Evolutionary conservation across 2,797 vertebrate species (phyloP).

Genomic region (Hemibagrus guttatus): DNA sequence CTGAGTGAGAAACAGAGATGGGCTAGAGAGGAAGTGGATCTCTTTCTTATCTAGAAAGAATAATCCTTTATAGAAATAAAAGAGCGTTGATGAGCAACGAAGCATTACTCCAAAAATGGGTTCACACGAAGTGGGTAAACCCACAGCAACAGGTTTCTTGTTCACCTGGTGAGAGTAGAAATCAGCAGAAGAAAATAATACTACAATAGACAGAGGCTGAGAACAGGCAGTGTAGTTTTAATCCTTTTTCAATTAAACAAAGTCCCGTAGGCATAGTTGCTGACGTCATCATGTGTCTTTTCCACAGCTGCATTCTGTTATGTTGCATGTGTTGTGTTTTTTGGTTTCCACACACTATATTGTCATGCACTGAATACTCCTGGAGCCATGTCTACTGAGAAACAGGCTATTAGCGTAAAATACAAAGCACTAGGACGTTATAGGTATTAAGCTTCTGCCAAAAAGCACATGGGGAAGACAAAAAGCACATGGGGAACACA

Average conservation of each 20-base stretch:
- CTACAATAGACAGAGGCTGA: not conserved
- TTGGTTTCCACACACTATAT: slow-evolving; percentile 5
- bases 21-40: not conserved
- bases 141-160: not conserved
- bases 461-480: not conserved
- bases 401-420: not conserved
- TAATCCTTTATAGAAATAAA: not conserved
- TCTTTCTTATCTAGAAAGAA: not conserved
- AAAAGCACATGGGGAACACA: not conserved
- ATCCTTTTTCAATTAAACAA: not conserved
- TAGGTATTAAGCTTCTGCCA: not conserved
- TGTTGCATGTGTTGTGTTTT: slow-evolving; percentile 18
- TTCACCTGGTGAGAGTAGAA: not conserved
- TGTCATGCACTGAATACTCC: not conserved
- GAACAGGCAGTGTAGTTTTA: not conserved
- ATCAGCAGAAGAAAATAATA: not conserved
- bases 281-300: not conserved
- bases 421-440: not conserved
- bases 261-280: not conserved
- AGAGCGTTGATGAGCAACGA: not conserved
- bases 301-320: slow-evolving; percentile 9
- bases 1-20: not conserved
- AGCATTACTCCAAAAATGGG: not conserved
- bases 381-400: not conserved
- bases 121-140: not conserved